These are phyloP conservation scores for Pogona vitticeps DNA, from an alignment of 2,113 vertebrate species.

Conservation along the genomic window DNA sequence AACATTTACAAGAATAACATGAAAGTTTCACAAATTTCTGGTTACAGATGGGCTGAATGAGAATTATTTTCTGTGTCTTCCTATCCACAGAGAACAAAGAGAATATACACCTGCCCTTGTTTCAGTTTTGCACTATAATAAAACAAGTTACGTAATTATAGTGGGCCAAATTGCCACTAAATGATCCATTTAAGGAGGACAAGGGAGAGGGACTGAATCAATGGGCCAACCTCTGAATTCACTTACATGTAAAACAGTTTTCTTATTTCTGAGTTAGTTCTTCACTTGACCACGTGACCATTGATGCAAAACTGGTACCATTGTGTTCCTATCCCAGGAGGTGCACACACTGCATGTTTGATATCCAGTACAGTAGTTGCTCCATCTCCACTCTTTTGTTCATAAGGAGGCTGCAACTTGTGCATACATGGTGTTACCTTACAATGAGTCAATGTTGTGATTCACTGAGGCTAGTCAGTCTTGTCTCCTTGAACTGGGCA, in stretches of 20 bases:
- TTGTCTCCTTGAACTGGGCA: not conserved
- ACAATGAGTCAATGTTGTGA: not conserved
- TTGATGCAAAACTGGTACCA: not conserved
- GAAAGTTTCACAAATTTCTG: conserved; percentile 54
- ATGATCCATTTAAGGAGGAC: not conserved
- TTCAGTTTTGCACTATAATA: not conserved
- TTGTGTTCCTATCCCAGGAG: not conserved
- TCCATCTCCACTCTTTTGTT: not conserved
- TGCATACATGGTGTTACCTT: not conserved
- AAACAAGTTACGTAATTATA: conserved; percentile 39
- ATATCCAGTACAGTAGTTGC: not conserved
- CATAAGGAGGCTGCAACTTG: not conserved
- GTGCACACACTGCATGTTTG: not conserved
- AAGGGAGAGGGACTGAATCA: not conserved
- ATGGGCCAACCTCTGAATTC: not conserved
- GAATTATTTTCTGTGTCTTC: conserved; percentile 49
- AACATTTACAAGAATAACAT: conserved; percentile 61
- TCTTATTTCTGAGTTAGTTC: not conserved
- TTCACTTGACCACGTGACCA: not conserved
- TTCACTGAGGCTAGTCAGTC: not conserved
- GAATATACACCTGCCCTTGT: conserved; percentile 9
- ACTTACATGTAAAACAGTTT: not conserved
- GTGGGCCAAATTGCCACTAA: not conserved
- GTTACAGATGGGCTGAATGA: conserved; percentile 56
- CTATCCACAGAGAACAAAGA: conserved; percentile 31